Evolutionary conservation across 2,113 vertebrate species (phyloP).

Genomic region (Cyanocitta stelleri): DNA sequence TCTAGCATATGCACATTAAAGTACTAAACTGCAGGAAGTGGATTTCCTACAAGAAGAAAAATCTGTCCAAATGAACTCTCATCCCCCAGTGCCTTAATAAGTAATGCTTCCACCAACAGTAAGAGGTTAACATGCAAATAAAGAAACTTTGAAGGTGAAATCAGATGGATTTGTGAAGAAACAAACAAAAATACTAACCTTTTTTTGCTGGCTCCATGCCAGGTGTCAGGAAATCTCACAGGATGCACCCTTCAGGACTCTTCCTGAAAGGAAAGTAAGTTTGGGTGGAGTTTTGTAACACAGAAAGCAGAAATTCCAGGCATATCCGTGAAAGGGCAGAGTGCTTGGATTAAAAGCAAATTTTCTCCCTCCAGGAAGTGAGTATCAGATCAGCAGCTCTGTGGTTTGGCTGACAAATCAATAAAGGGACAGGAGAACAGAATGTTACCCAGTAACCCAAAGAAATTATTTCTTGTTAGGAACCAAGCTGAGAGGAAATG

Average conservation of each 20-base stretch:
- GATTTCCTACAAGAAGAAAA: neutral
- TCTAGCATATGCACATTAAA: neutral
- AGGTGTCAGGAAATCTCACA: conserved; percentile 11
- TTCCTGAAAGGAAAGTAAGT: conserved; percentile 57
- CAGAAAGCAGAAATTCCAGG: neutral
- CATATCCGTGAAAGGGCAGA: neutral
- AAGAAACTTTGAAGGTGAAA: neutral
- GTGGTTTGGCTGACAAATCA: neutral
- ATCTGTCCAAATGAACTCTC: neutral
- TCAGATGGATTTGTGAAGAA: neutral
- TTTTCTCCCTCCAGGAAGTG: neutral
- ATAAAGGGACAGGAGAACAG: neutral
- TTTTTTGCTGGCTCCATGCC: neutral
- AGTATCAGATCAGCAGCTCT: neutral
- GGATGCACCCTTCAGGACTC: conserved; percentile 20
- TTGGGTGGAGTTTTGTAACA: conserved; percentile 29
- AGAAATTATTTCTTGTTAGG: neutral
- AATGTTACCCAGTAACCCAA: neutral
- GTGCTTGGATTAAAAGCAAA: neutral
- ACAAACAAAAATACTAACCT: neutral
- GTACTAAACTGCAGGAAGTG: neutral
- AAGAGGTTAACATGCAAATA: neutral
- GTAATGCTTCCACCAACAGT: neutral
- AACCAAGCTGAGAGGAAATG: neutral
- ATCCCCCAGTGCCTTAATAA: neutral